Evolutionary conservation across 2,797 vertebrate genomes (phyloP).

Genomic region (Crocidura indochinensis): DNA sequence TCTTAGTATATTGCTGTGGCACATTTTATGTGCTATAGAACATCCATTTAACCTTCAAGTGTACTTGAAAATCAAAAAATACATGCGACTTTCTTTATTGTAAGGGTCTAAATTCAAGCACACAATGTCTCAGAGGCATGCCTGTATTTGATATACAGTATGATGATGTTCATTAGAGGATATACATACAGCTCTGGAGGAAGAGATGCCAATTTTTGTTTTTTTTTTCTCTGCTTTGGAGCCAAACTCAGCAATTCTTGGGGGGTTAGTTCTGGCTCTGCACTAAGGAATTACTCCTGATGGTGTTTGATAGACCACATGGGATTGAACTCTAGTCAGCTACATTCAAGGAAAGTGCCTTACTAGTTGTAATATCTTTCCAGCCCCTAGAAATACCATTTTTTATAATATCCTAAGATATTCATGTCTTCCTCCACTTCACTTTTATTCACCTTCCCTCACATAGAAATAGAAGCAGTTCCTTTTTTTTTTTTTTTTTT

Average conservation of each 20-base stretch:
- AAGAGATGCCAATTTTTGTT: not conserved
- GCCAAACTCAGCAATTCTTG: too few relatives aligned
- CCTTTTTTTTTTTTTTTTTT: not conserved
- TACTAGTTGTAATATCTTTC: too few relatives aligned
- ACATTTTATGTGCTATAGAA: not conserved
- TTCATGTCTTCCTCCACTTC: not conserved
- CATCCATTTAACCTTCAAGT: not conserved
- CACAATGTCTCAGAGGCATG: not conserved
- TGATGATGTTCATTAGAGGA: not conserved
- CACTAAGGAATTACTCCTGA: too few relatives aligned
- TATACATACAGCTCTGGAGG: not conserved
- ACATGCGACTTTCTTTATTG: not conserved
- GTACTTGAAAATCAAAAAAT: not conserved
- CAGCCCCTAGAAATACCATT: too few relatives aligned
- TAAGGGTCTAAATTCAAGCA: not conserved
- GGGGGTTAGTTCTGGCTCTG: too few relatives aligned
- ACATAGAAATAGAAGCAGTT: constrained; percentile 10
- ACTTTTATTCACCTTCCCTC: not conserved
- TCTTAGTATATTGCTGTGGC: not conserved
- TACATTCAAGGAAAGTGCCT: too few relatives aligned
- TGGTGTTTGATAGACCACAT: too few relatives aligned
- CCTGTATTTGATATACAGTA: not conserved
- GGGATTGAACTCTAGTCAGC: too few relatives aligned
- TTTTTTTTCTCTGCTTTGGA: too few relatives aligned
- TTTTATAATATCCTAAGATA: constrained; percentile 38